Base-by-base conservation (phyloP, 2,888 invertebrate genomes). In the Gymnoscelis rufifasciata region DNA sequence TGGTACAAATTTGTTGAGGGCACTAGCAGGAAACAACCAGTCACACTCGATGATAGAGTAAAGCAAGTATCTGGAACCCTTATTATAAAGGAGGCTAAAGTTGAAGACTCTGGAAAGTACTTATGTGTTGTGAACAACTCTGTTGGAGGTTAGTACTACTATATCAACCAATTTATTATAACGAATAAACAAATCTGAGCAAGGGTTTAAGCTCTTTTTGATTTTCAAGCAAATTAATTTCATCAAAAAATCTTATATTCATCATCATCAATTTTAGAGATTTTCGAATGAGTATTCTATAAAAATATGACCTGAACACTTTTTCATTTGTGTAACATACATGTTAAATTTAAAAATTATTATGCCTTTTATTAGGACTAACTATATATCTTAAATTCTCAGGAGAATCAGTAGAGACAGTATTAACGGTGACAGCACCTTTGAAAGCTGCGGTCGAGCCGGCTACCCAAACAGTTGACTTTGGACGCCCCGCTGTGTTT, bases 1-100 rank as follows among this genome's bases (percentile, higher is more conserved):
- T 97, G 96, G 97, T 97, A 95, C 84, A 97, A 97, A 78, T 96
- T 96, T 82, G 93, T 95, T 66, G 96, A 96, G 63, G 95, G 95
- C 41, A 94, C 95, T 0, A 92, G 93, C 2, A 90, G 95, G 43
- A 95, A 96, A 73, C 95, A 95, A 75, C 94, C 95, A n/a, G 96
- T 97, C n/a, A 91, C 93, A 27, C 84, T 97, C 56, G 94, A 95
- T 74, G 97, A 97, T 53, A 91, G 97, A 64, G 94, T 97, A 12
- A 95, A 95, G 66, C 97, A 97, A 88, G 95, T 96, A 10, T 97
- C 97, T 51, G 97, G 97, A 47, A 97, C 97, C 52, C 89, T 98
- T 62, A 95, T 97, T 60, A 97, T 98, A 60, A 93, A 94, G 56
- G 95, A 96, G 72, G 96, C 97, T 8, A 93, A 94, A 65, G 95